Evolutionary conservation across 2,113 vertebrate genomes (phyloP).

Genomic region (Orientallactaga bullata): DNA sequence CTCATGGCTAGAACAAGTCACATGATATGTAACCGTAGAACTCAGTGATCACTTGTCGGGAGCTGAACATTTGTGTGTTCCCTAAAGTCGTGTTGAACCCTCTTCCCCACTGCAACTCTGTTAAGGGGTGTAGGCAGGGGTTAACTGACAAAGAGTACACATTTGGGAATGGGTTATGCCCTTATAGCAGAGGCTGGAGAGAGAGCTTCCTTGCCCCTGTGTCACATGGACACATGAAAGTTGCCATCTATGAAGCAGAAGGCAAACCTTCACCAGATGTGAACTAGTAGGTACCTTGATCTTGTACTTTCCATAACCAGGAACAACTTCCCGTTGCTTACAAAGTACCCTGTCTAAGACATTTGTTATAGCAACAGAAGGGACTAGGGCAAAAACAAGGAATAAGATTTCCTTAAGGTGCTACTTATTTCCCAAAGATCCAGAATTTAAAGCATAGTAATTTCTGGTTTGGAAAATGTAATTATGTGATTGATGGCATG

Average conservation of each 20-base stretch:
- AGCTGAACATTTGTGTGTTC: neutral
- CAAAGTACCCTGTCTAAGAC: neutral
- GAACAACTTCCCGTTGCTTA: neutral
- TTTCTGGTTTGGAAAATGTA: neutral
- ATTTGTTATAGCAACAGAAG: neutral
- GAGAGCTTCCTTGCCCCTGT: neutral
- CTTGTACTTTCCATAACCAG: neutral
- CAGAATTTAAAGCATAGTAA: neutral
- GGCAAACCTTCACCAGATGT: accelerated
- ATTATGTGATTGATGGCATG: neutral
- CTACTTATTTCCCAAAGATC: neutral
- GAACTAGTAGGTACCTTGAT: neutral
- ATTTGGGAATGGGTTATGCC: too few species aligned
- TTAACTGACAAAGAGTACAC: accelerated
- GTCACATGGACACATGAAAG: neutral
- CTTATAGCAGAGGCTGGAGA: neutral
- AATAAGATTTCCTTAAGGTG: neutral
- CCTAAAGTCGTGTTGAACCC: too few species aligned
- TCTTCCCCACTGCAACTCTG: neutral
- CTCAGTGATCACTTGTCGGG: neutral
- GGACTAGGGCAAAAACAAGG: neutral
- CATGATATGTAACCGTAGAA: neutral
- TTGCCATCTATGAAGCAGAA: neutral
- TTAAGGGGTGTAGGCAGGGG: neutral
- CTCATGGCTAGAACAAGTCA: neutral